Evolutionary conservation across 2,113 vertebrate species (phyloP), one percentile per base, ranked within the genome.

Genomic region (Apeltes quadracus): DNA sequence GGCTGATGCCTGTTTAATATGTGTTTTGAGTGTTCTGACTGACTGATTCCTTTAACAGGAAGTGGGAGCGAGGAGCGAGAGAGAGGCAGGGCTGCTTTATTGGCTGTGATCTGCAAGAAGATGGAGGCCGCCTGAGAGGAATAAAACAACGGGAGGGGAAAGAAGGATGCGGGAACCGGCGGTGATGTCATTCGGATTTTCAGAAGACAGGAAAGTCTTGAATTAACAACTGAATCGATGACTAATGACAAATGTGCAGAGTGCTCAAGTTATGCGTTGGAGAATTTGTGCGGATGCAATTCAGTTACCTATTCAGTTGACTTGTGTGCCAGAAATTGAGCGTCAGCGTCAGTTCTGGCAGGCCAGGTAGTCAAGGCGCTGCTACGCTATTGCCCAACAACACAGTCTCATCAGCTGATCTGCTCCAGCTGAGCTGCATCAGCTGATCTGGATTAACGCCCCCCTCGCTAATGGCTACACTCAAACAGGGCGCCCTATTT

Each of bases 1-100:
- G 82, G 88, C 89, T 92, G 92, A 92, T 92, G 90, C 90, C 87
- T 90, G 90, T 93, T 92, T 92, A 92, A 93, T 92, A 91, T 92
- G 88, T 91, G 90, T 91, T 93, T 83, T 89, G 88, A 91, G 85
- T 86, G 89, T 90, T 92, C 90, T 90, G 90, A 90, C 78, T 90
- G 88, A 88, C 89, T 91, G 89, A 84, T 65, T 89, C 79, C 87
- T 90, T 91, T 91, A 90, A 86, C 88, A 89, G 93, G 86, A 91
- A 84, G 85, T 79, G 27, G 65, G 66, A 75, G 77, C 82, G 77
- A 68, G 67, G 73, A 61, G 79, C 55, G 56, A 61, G 36, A 48
- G 57, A 58, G 75, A 74, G 77, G 61, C 82, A 81, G 82, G n/a
- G 72, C 83, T 84, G 75, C 82, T 84, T 90, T 90, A 92, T 89